Percentiles rank a stretch among this genome's conserved stretches.
These are phyloP conservation scores for Leptinotarsa peninsularis DNA, from an alignment of 2,888 invertebrate species.

Conservation along the genomic window DNA sequence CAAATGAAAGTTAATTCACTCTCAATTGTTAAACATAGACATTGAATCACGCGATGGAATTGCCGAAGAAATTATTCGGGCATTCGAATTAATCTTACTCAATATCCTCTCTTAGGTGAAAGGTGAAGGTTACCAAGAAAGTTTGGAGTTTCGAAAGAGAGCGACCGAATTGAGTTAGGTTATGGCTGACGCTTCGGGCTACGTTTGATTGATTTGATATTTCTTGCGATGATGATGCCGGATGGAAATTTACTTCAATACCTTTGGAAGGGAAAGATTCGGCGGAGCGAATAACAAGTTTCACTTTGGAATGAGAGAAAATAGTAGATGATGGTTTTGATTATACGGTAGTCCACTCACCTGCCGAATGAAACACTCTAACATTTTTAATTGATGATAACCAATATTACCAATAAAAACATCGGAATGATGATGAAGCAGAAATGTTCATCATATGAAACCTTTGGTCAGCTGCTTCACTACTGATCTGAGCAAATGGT, in stretches of 20 bases:
- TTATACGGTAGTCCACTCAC: too few relatives aligned
- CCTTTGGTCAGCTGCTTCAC: too few relatives aligned
- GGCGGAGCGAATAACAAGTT: conserved; percentile 7
- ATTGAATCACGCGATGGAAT: conserved; percentile 26
- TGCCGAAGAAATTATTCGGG: conserved; percentile 6
- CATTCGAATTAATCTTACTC: conserved; percentile 30
- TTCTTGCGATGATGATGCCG: neutral
- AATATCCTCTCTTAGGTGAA: conserved; percentile 33
- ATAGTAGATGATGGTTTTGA: neutral
- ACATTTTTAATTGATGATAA: too few relatives aligned
- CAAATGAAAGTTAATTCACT: conserved; percentile 24
- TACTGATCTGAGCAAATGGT: too few relatives aligned
- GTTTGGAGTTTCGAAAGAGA: conserved; percentile 33
- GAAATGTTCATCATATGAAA: too few relatives aligned
- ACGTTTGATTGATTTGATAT: conserved; percentile 9
- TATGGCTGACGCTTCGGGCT: conserved; percentile 28
- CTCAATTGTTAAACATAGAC: conserved; percentile 19
- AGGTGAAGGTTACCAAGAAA: conserved; percentile 43
- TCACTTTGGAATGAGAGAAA: neutral
- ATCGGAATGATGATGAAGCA: too few relatives aligned
- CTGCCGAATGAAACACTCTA: too few relatives aligned
- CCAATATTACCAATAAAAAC: too few relatives aligned
- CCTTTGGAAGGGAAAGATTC: neutral
- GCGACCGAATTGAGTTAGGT: conserved; percentile 33
- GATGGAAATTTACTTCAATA: neutral